These are phyloP conservation scores for Brassicogethes aeneus DNA, from an alignment of 2,888 invertebrate species.

Conservation along the genomic window DNA sequence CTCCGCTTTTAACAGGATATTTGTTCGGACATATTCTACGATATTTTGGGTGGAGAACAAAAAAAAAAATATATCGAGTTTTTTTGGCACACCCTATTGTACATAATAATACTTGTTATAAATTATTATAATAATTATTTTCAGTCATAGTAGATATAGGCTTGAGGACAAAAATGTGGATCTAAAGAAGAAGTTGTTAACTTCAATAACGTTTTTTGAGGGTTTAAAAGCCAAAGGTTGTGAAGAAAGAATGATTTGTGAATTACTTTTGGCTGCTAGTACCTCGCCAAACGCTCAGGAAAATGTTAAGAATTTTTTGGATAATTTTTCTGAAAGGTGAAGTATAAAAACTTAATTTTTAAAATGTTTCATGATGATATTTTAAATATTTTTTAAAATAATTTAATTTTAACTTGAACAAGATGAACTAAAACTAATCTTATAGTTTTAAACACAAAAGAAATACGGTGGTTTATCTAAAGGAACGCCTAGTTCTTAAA, in stretches of 20 bases:
- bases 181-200: constrained; percentile 18
- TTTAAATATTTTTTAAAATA: neutral
- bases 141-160: constrained; percentile 20
- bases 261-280: constrained; percentile 29
- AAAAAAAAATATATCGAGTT: no score
- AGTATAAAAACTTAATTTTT: constrained; percentile 5
- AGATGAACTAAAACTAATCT: no score
- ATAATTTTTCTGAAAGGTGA: constrained; percentile 32
- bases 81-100: no score
- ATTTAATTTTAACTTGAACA: no score
- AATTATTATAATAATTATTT: no score
- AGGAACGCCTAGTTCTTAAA: no score
- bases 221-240: constrained; percentile 27
- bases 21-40: no score
- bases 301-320: constrained; percentile 31
- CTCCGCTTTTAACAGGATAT: no score
- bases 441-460: no score
- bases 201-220: constrained; percentile 23
- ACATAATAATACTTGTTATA: no score
- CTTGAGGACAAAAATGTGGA: constrained; percentile 16
- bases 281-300: constrained; percentile 29
- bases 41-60: no score
- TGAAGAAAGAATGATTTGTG: constrained; percentile 33
- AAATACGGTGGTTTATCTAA: no score
- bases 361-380: neutral